Conservation (phyloP, 1,140 invertebrate genomes). For the Pentalonia nigronervosa region DNA sequence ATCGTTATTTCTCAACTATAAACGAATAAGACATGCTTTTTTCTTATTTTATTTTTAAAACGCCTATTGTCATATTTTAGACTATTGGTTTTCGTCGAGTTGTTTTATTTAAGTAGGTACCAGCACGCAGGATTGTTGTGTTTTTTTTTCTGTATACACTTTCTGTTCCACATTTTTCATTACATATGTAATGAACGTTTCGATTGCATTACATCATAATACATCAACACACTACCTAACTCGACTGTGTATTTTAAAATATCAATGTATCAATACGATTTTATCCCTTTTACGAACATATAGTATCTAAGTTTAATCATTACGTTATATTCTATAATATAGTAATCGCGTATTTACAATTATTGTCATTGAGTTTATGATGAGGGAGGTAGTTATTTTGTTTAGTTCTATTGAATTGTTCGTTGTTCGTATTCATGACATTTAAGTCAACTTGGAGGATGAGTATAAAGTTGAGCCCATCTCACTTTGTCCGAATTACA, state of each 20-base stretch:
- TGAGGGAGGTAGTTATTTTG: neutral
- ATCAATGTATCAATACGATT: neutral
- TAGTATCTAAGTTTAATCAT: neutral
- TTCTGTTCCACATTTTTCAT: neutral
- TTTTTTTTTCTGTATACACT: neutral
- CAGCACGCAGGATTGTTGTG: neutral
- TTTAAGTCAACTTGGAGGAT: neutral
- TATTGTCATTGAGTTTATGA: neutral
- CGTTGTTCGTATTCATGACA: neutral
- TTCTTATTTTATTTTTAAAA: neutral
- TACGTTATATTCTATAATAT: neutral
- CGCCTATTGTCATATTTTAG: neutral
- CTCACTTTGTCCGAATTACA: neutral
- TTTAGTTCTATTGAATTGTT: neutral
- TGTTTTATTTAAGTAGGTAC: neutral
- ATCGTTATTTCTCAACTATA: neutral
- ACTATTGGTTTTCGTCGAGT: neutral
- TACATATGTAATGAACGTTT: neutral
- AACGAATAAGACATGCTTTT: neutral
- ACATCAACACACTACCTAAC: neutral
- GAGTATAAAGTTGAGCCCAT: neutral
- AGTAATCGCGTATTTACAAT: neutral
- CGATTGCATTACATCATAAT: neutral
- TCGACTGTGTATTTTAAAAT: neutral
- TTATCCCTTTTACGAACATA: neutral